Evolutionary conservation across 1,140 invertebrate genomes (phyloP).

Genomic region (Nomia melanderi): DNA sequence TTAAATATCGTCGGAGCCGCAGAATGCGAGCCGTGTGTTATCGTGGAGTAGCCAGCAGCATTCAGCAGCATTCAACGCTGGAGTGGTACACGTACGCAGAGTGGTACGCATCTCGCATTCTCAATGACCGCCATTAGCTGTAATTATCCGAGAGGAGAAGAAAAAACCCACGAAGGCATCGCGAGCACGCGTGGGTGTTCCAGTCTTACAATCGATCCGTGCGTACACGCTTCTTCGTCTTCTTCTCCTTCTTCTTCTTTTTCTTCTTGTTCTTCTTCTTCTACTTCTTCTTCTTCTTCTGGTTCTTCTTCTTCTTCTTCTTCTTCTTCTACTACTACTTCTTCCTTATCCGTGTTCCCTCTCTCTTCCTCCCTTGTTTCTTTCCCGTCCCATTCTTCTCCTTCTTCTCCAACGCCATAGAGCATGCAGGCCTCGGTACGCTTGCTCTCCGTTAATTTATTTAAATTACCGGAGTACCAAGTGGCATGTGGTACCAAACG

Average conservation of each 20-base stretch:
- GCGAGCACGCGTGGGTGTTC: constrained; percentile 73
- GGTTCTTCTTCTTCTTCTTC: too few species aligned
- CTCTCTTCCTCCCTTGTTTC: not conserved
- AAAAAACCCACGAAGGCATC: constrained; percentile 49
- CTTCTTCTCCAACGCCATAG: not conserved
- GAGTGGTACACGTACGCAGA: constrained; percentile 20
- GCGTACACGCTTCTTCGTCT: constrained; percentile 24
- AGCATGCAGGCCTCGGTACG: constrained; percentile 41
- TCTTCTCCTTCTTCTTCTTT: constrained; percentile 23
- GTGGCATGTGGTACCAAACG: constrained; percentile 65
- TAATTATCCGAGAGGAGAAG: constrained; percentile 67
- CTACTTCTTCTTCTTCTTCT: too few species aligned
- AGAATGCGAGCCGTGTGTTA: constrained; percentile 19
- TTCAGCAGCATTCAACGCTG: constrained; percentile 6
- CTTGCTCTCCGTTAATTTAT: constrained; percentile 75
- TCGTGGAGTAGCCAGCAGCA: constrained; percentile 23
- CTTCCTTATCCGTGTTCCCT: too few species aligned
- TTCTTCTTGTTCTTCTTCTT: constrained; percentile 12
- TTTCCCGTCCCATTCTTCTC: not conserved
- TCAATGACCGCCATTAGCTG: constrained; percentile 73
- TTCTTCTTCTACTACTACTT: too few species aligned
- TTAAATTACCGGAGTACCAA: constrained; percentile 72
- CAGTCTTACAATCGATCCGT: constrained; percentile 36
- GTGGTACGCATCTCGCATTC: constrained; percentile 60
- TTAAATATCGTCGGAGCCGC: constrained; percentile 60